Percentiles rank a stretch among this genome's conserved stretches.
Conservation (phyloP, 2,797 vertebrate species). For the Periophthalmus magnuspinnatus region DNA sequence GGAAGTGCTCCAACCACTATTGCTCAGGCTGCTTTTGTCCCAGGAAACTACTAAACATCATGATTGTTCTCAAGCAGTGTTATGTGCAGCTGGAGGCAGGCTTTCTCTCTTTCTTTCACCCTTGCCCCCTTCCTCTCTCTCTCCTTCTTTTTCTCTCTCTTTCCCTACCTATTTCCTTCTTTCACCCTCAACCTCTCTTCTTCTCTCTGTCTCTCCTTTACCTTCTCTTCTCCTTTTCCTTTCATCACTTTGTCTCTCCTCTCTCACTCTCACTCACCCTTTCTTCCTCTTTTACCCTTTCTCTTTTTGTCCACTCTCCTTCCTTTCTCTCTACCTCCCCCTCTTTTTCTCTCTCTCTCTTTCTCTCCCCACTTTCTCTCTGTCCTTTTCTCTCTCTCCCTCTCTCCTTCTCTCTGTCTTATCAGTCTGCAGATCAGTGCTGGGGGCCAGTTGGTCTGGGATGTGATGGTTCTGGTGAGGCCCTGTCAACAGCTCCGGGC, state of each 20-base stretch:
- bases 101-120: constrained; percentile 16
- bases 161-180: not conserved
- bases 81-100: constrained; percentile 20
- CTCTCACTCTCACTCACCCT: not conserved
- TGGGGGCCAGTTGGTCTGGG: constrained; percentile 18
- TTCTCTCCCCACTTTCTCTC: not conserved
- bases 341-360: not conserved
- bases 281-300: not conserved
- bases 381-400: not conserved
- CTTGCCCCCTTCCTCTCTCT: not conserved
- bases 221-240: too few species aligned
- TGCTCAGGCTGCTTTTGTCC: too few species aligned
- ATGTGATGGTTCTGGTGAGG: constrained; percentile 2
- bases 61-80: not conserved
- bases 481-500: constrained; percentile 60
- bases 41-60: not conserved
- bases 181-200: not conserved
- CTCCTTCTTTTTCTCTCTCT: not conserved
- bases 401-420: not conserved
- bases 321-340: not conserved
- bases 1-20: too few species aligned
- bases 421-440: constrained; percentile 46
- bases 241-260: too few species aligned
- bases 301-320: too few species aligned
- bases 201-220: constrained; percentile 11